Evolutionary conservation across 1,140 invertebrate genomes (phyloP).

Genomic region (Brachionus paranguensis): DNA sequence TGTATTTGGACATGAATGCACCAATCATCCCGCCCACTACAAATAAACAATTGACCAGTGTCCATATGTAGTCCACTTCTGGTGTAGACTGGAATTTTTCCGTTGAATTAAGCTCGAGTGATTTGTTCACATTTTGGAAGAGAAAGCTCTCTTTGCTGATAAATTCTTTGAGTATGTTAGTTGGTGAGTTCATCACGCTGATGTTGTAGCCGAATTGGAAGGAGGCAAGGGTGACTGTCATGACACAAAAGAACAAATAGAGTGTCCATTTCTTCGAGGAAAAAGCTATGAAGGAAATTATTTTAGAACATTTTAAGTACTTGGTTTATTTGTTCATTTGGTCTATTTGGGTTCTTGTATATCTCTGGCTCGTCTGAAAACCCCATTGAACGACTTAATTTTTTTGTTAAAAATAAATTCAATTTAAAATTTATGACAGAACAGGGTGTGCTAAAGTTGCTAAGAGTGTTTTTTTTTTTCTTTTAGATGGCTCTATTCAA

Average conservation of each 20-base stretch:
- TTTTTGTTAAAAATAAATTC: not conserved
- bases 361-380: not conserved
- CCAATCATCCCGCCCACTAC: conserved; percentile 55
- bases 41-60: conserved; percentile 16
- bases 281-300: not conserved
- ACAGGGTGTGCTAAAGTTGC: not conserved
- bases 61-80: not conserved
- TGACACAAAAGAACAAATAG: conserved; percentile 11
- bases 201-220: conserved; percentile 39
- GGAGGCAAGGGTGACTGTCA: not conserved
- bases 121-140: not conserved
- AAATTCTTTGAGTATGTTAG: not conserved
- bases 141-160: not conserved
- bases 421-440: not conserved
- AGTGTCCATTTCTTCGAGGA: conserved; percentile 22
- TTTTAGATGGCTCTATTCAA: not conserved
- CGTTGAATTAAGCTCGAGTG: not conserved
- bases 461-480: not conserved
- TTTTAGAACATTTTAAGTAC: not conserved
- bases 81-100: not conserved
- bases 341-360: not conserved
- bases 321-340: not conserved
- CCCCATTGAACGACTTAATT: not conserved
- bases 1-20: conserved; percentile 68
- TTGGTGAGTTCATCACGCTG: conserved; percentile 16